Evolutionary conservation across 2,888 invertebrate genomes (phyloP).

Genomic region (Tetragnatha montana): DNA sequence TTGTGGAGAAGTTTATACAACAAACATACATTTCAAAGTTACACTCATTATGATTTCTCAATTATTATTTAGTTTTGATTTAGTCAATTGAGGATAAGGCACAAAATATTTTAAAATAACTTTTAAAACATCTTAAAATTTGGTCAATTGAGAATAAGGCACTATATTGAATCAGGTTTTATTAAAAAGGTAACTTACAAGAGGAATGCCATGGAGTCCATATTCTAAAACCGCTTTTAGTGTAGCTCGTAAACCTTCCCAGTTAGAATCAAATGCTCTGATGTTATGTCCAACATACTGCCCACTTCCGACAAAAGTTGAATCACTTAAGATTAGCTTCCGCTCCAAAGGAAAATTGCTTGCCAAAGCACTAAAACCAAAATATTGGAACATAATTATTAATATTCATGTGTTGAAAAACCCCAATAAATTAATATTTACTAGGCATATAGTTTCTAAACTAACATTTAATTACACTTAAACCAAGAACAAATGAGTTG

Average conservation of each 20-base stretch:
- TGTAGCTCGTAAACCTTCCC: constrained; percentile 80
- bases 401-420: no score
- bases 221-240: constrained; percentile 74
- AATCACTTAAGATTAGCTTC: constrained; percentile 75
- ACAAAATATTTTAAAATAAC: no score
- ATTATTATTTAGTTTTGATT: no score
- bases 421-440: no score
- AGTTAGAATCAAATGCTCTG: constrained; percentile 79
- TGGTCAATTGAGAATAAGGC: no score
- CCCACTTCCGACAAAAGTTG: constrained; percentile 76
- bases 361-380: constrained; percentile 61
- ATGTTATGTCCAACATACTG: constrained; percentile 76
- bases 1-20: no score
- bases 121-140: no score
- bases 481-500: neutral
- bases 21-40: no score
- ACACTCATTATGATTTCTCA: no score
- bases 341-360: constrained; percentile 72
- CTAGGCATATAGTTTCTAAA: no score
- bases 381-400: neutral
- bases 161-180: no score
- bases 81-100: no score
- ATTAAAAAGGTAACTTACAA: constrained; percentile 35
- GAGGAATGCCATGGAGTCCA: constrained; percentile 55
- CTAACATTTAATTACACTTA: neutral